A percentile compares a stretch with the other conserved stretches of the same genome.
phyloP scores from a whole-genome alignment of 1,140 invertebrate species.

The Diprion similis region DNA sequence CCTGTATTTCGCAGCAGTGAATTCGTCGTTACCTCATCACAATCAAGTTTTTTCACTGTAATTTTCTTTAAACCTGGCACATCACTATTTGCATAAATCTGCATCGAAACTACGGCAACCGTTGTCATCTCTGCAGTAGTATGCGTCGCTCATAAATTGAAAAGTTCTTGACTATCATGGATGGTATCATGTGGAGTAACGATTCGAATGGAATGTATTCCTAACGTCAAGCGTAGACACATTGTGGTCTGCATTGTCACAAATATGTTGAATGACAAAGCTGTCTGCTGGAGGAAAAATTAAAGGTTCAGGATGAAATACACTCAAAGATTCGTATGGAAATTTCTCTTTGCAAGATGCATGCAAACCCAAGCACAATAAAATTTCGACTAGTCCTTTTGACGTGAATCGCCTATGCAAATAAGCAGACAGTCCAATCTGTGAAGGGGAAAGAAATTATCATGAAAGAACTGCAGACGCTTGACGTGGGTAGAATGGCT shows the following conservation, averaged over 20 bases:
- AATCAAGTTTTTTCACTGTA: constrained; percentile 11
- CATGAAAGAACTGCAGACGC: constrained; percentile 28
- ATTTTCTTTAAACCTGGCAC: constrained; percentile 11
- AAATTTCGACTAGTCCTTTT: constrained; percentile 28
- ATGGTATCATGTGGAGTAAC: constrained; percentile 45
- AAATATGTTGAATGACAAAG: constrained; percentile 42
- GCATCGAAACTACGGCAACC: not conserved
- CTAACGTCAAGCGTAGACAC: constrained; percentile 29
- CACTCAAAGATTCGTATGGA: constrained; percentile 36
- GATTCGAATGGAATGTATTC: constrained; percentile 40
- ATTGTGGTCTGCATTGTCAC: constrained; percentile 34
- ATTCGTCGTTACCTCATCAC: not conserved
- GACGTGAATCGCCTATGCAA: constrained; percentile 35
- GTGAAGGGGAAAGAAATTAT: constrained; percentile 28
- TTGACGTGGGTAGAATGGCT: constrained; percentile 30
- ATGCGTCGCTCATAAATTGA: not conserved
- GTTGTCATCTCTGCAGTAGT: not conserved
- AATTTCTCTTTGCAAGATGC: constrained; percentile 36
- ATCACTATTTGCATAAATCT: not conserved
- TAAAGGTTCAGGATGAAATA: constrained; percentile 22
- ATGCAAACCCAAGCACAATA: constrained; percentile 39
- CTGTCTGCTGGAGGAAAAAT: constrained; percentile 17
- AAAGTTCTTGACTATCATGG: constrained; percentile 13
- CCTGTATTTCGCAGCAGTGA: constrained; percentile 20
- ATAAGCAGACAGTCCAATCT: constrained; percentile 20